phyloP scores from a whole-genome alignment of 1,140 invertebrate genomes.

The Nasonia giraulti region DNA sequence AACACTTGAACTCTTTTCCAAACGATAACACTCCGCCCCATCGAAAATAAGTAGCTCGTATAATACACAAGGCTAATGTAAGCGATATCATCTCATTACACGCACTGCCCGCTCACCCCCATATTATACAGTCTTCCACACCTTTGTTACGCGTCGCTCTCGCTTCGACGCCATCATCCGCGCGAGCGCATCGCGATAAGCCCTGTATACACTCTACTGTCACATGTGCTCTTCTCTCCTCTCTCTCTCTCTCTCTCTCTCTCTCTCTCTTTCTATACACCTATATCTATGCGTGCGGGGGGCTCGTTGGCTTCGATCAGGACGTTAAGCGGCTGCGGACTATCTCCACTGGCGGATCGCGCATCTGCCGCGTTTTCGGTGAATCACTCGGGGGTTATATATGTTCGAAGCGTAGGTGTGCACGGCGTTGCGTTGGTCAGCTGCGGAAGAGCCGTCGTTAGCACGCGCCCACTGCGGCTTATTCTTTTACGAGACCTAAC shows the following conservation, averaged over 20 bases:
- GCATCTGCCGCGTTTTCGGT: slow-evolving; percentile 72
- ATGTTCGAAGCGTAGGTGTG: background rate
- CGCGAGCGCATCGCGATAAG: background rate
- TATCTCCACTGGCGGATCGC: slow-evolving; percentile 68
- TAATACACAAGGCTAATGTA: background rate
- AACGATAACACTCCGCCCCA: background rate
- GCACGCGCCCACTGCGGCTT: background rate
- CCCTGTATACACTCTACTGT: background rate
- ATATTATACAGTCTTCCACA: too few relatives aligned
- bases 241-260: background rate
- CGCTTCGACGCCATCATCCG: background rate
- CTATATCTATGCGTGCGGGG: background rate
- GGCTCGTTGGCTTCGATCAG: background rate
- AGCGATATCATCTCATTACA: slow-evolving; percentile 37
- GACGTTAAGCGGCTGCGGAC: slow-evolving; percentile 40
- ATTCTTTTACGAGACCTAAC: slow-evolving; percentile 41
- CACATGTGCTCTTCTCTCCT: background rate
- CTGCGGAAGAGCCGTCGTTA: slow-evolving; percentile 58
- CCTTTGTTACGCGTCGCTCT: slow-evolving; percentile 1
- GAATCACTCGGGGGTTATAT: slow-evolving; percentile 64
- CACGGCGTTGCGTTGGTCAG: slow-evolving; percentile 59
- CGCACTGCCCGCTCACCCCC: background rate
- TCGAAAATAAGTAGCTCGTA: background rate
- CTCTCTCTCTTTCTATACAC: background rate
- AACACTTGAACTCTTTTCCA: background rate